Base-by-base conservation (phyloP, 2,113 vertebrate genomes). In the Canis aureus region DNA sequence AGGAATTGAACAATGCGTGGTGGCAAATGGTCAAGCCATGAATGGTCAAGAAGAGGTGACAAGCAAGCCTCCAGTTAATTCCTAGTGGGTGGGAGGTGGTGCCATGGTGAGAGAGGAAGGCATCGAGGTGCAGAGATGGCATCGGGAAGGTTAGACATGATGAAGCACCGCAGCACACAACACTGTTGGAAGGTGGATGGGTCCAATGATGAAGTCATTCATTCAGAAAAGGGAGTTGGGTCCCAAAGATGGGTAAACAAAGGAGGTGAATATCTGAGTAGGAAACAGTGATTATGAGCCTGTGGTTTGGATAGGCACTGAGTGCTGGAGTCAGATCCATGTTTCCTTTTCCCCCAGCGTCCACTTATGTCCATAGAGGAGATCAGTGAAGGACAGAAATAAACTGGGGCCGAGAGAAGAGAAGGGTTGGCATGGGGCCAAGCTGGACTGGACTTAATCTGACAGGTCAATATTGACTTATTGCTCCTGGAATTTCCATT, bases 401-500 rank as follows among this genome's bases (percentile, higher is more conserved):
- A 55, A 80, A 79, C 29, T 11, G 20, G 66, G 43, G 32, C 11
- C 11, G 11, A 55, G 20, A 38, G 67, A 71, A 22, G 38, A 35
- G 81, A 82, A 57, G 8, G 82, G 59, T 53, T 82, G 55, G 38
- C 20, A 27, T 17, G 22, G 25, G 35, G 29, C 66, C 57, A 80
- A 32, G 32, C 17, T 17, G 8, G 69, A 25, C 82, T 43, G 12
- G 43, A 38, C 23, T 53, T n/a, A 74, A 74, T 53, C 51, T 73
- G 51, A 51, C 20, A 93, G 60, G 27, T 49, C 55, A 60, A 62
- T 49, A 16, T 51, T 64, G 82, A 59, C 10, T 76, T 69, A 62
- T n/a, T 38, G 13, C 51, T 83, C 49, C 69, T 83, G 76, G 60
- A 78, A 25, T 35, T 83, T 91, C 64, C 64, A 84, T 35, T 85